phyloP scores from a whole-genome alignment of 2,888 invertebrate species.

The Euproctis similis region DNA sequence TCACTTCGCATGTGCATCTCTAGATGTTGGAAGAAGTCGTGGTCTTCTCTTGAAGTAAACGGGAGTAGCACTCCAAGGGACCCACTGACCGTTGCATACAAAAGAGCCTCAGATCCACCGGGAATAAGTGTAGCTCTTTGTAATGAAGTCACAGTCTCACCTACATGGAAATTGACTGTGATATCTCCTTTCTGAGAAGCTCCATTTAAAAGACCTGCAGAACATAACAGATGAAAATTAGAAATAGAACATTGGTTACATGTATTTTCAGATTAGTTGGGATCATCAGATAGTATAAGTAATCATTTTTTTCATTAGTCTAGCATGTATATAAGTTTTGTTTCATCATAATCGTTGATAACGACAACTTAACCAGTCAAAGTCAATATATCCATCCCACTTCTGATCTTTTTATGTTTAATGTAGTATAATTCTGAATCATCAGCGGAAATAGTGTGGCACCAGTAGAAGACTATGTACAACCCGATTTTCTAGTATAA shows the following conservation, averaged over 20 bases:
- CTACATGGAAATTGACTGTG: constrained; percentile 94
- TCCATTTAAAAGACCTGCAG: constrained; percentile 90
- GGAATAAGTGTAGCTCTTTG: constrained; percentile 97
- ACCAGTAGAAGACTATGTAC: no score
- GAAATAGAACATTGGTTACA: neutral
- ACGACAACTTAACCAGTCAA: no score
- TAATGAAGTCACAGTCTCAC: constrained; percentile 96
- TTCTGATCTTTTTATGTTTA: no score
- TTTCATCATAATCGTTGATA: no score
- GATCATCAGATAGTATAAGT: constrained; percentile 38
- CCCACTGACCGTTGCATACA: constrained; percentile 97
- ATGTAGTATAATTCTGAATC: no score
- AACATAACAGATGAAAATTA: neutral
- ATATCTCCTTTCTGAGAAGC: constrained; percentile 98
- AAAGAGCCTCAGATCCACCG: constrained; percentile 96
- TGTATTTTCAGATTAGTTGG: neutral
- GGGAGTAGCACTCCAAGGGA: constrained; percentile 95
- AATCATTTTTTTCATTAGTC: constrained; percentile 73
- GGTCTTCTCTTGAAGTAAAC: constrained; percentile 96
- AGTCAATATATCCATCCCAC: no score
- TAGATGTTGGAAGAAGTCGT: constrained; percentile 98
- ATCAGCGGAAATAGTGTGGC: no score
- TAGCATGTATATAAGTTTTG: constrained; percentile 70
- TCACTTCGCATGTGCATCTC: constrained; percentile 99
- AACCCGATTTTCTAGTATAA: no score